phyloP scores from a whole-genome alignment of 2,113 vertebrate species.

The Pogona vitticeps region DNA sequence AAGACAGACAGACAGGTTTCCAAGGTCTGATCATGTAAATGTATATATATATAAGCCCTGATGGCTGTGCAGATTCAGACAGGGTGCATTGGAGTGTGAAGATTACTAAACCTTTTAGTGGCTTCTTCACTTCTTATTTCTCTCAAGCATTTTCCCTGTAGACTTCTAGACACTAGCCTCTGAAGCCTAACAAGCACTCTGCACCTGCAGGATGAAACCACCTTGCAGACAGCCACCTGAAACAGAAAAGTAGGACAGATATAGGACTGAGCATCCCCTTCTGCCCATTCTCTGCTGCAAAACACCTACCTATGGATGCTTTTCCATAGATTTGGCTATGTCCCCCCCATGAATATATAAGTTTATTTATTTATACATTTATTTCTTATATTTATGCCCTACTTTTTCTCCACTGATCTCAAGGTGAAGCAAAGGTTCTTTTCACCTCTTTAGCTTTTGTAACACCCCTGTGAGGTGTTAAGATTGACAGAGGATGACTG shows the following conservation, averaged over 20 bases:
- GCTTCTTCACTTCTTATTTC: not conserved
- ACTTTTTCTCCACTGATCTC: too few species aligned
- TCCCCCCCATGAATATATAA: too few species aligned
- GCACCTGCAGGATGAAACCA: not conserved
- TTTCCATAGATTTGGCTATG: not conserved
- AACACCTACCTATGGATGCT: not conserved
- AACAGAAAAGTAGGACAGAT: not conserved
- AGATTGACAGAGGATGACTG: not conserved
- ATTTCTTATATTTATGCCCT: too few species aligned
- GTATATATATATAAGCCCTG: too few species aligned
- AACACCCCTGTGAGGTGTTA: not conserved
- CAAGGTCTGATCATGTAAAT: too few species aligned
- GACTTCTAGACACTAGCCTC: not conserved
- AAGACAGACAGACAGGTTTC: too few species aligned
- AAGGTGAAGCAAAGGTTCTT: too few species aligned
- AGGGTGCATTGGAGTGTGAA: not conserved
- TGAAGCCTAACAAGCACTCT: not conserved
- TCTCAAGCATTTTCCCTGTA: not conserved
- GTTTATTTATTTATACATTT: too few species aligned
- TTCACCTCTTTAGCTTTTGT: too few species aligned
- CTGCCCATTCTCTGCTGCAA: too few species aligned
- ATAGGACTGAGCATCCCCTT: not conserved
- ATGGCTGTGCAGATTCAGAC: too few species aligned
- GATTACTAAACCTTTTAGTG: not conserved
- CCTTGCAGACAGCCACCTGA: not conserved